These are phyloP conservation scores for Sinotaia quadrata DNA, from an alignment of 2,888 invertebrate species.

Conservation along the genomic window DNA sequence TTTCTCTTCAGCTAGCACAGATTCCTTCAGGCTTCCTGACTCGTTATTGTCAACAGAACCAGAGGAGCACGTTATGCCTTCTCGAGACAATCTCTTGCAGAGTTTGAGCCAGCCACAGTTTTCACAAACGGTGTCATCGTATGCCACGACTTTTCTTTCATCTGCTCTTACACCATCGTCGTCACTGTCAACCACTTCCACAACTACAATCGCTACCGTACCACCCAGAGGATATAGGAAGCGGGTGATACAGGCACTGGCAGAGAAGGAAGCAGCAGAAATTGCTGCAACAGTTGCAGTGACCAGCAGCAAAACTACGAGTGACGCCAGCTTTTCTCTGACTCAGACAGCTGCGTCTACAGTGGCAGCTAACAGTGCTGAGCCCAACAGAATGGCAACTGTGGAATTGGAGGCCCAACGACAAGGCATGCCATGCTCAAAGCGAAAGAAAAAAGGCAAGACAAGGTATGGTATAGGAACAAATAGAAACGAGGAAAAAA, in stretches of 20 bases:
- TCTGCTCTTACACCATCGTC: background rate
- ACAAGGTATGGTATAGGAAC: conserved; percentile 9
- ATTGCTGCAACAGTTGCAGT: no score
- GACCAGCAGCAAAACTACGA: no score
- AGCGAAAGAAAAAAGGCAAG: conserved; percentile 28
- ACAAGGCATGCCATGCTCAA: background rate
- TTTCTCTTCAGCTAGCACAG: background rate
- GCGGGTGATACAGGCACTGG: conserved; percentile 35
- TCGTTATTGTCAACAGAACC: background rate
- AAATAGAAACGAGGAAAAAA: no score
- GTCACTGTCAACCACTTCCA: background rate
- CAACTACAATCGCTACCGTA: conserved; percentile 9
- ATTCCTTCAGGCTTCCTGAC: background rate
- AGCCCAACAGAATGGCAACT: background rate
- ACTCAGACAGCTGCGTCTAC: background rate
- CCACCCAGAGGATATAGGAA: conserved; percentile 35
- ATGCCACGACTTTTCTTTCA: background rate
- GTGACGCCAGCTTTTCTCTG: background rate
- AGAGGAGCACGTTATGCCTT: background rate
- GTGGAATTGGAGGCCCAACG: background rate
- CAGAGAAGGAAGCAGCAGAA: conserved; percentile 40
- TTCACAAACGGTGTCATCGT: background rate
- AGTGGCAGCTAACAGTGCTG: background rate
- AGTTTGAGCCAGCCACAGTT: background rate
- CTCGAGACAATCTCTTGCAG: background rate